A percentile compares a stretch with the other conserved stretches of the same genome.
Evolutionary conservation across 2,888 invertebrate genomes (phyloP).

Genomic region (Leucophenga maculata): DNA sequence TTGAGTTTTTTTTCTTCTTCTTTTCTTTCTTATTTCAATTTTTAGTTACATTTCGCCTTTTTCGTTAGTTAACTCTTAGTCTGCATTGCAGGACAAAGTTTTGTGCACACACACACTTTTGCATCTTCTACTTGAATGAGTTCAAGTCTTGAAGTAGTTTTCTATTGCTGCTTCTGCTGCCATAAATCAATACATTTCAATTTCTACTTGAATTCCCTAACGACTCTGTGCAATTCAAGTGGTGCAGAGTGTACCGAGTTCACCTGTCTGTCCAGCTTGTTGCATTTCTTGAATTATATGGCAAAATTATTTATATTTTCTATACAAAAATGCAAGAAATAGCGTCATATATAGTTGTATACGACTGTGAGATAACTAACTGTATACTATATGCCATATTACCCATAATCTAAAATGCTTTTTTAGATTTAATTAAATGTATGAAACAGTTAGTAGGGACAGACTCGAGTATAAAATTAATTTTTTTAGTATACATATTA

Average conservation of each 20-base stretch:
- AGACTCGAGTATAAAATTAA: no score
- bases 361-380: no score
- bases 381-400: no score
- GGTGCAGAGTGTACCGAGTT: slow-evolving; percentile 42
- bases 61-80: slow-evolving; percentile 15
- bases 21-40: neutral
- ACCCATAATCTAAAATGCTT: no score
- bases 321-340: neutral
- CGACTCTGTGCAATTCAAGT: slow-evolving; percentile 31
- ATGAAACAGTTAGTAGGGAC: no score
- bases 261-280: neutral
- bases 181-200: slow-evolving; percentile 62
- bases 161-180: slow-evolving; percentile 24
- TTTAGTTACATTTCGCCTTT: slow-evolving; percentile 8
- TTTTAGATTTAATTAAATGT: no score
- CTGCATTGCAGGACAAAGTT: slow-evolving; percentile 23
- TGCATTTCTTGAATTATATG: neutral
- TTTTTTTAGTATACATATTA: no score
- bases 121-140: neutral
- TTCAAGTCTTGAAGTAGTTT: slow-evolving; percentile 9
- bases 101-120: neutral
- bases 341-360: no score
- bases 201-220: slow-evolving; percentile 37
- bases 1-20: slow-evolving; percentile 13
- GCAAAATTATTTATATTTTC: slow-evolving; percentile 10